Conservation (phyloP, 2,888 invertebrate species). For the Linnaemya vulpina region DNA sequence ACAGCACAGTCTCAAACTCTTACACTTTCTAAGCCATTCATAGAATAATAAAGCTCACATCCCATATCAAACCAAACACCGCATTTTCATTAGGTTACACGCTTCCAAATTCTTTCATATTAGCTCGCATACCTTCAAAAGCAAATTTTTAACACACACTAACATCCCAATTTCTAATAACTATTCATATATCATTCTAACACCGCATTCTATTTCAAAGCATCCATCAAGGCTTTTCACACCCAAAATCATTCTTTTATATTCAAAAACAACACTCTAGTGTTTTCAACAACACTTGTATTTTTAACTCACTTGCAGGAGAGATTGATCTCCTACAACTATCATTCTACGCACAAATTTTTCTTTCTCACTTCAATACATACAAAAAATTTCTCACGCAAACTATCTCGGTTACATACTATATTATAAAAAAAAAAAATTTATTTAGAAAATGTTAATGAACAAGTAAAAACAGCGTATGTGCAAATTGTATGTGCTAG, state of each 20-base stretch:
- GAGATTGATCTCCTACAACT: background rate
- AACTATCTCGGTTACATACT: background rate
- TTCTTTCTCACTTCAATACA: background rate
- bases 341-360: background rate
- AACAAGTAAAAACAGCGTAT: slow-evolving; percentile 30
- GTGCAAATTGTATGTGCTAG: slow-evolving; percentile 23
- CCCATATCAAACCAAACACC: no score
- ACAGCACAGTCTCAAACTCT: background rate
- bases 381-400: background rate
- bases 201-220: background rate
- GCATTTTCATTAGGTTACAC: background rate
- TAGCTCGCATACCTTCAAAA: background rate
- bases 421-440: background rate
- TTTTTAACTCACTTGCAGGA: background rate
- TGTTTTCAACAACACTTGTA: background rate
- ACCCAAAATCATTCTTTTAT: background rate
- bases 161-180: no score
- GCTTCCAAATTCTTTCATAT: background rate
- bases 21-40: background rate
- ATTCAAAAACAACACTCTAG: no score
- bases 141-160: no score
- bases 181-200: background rate
- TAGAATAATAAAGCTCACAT: background rate
- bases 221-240: slow-evolving; percentile 3
- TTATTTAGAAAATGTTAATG: slow-evolving; percentile 10